These are phyloP conservation scores for Agapornis canus DNA, from an alignment of 2,797 vertebrate species.

Conservation along the genomic window DNA sequence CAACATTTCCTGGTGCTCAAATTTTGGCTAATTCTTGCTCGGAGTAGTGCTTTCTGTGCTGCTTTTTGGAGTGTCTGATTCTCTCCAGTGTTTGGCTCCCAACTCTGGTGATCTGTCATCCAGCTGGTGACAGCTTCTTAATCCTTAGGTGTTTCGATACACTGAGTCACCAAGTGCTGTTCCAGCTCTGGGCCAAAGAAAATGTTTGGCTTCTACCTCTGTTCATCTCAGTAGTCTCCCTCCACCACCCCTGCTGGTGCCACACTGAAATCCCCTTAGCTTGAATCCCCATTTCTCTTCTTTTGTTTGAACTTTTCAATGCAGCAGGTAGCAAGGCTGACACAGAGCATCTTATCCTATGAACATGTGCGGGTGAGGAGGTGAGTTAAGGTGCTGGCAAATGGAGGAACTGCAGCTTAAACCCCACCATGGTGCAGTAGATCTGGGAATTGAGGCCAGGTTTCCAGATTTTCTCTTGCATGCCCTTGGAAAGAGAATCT, in stretches of 20 bases:
- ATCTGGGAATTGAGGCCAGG: neutral
- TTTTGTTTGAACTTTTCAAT: neutral
- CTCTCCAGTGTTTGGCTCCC: neutral
- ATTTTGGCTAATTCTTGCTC: neutral
- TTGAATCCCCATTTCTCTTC: neutral
- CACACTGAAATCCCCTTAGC: neutral
- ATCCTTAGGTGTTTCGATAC: neutral
- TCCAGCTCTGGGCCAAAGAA: neutral
- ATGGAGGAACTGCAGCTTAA: neutral
- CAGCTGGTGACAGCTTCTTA: neutral
- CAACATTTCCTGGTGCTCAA: neutral
- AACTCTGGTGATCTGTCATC: neutral
- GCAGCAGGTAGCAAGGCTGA: neutral
- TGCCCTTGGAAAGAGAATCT: neutral
- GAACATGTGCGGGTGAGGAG: neutral
- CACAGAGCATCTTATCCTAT: neutral
- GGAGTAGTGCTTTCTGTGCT: neutral
- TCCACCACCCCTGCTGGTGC: accelerated
- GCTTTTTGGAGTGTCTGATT: neutral
- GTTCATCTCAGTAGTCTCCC: neutral
- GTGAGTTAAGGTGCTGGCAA: neutral
- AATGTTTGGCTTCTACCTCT: neutral
- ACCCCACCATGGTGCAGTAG: neutral
- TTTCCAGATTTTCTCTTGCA: neutral
- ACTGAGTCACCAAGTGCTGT: neutral